Conservation (phyloP, 2,888 invertebrate genomes). For the Andricus quercusramuli region DNA sequence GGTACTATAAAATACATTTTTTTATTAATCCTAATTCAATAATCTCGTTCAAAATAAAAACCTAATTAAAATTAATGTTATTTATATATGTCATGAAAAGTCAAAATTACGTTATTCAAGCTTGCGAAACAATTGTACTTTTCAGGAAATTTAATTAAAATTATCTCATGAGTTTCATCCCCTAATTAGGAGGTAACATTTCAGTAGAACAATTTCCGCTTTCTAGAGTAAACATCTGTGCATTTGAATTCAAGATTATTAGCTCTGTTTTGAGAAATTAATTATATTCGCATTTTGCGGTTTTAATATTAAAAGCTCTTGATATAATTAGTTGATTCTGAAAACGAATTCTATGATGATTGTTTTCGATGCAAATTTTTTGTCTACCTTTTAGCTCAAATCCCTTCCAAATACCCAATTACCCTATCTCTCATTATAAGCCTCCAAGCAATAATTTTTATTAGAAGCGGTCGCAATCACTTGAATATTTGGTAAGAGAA, state of each 20-base stretch:
- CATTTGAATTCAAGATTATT: not conserved
- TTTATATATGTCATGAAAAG: not conserved
- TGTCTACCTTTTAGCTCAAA: too few species aligned
- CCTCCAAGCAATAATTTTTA: too few species aligned
- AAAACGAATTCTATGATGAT: not conserved
- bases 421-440: too few species aligned
- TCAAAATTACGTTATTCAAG: not conserved
- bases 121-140: not conserved
- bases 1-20: too few species aligned
- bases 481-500: too few species aligned
- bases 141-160: constrained; percentile 32
- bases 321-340: too few species aligned
- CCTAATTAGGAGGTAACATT: not conserved
- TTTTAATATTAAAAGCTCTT: not conserved
- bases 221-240: not conserved
- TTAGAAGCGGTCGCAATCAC: too few species aligned
- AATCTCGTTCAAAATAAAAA: too few species aligned
- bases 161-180: not conserved
- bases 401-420: too few species aligned
- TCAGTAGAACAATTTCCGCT: not conserved
- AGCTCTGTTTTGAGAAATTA: not conserved
- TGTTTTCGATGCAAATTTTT: not conserved
- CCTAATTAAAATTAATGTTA: not conserved
- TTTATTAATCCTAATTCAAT: too few species aligned
- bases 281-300: not conserved